Evolutionary conservation across 2,797 vertebrate genomes (phyloP).

Genomic region (Hyperoplus immaculatus): DNA sequence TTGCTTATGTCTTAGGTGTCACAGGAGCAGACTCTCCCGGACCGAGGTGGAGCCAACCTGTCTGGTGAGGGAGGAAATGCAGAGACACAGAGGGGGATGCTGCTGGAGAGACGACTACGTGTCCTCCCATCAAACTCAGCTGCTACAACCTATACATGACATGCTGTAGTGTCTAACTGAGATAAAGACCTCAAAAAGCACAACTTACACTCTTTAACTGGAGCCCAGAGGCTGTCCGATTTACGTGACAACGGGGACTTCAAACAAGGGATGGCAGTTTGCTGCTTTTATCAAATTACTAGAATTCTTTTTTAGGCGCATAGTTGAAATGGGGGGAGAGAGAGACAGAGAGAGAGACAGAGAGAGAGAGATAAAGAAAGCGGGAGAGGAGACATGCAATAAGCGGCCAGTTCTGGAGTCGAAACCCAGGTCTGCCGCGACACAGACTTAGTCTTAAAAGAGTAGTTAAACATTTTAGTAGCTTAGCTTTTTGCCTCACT

Average conservation of each 20-base stretch:
- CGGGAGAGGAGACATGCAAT: too few relatives aligned
- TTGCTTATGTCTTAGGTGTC: slow-evolving; percentile 79
- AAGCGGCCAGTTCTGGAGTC: too few relatives aligned
- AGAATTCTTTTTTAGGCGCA: neutral
- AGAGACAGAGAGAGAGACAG: too few relatives aligned
- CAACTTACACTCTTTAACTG: slow-evolving; percentile 15
- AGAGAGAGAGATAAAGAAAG: too few relatives aligned
- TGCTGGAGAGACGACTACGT: slow-evolving; percentile 17
- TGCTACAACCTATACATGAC: slow-evolving; percentile 42
- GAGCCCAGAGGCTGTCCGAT: neutral
- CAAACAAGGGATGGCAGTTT: slow-evolving; percentile 4
- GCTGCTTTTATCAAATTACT: neutral
- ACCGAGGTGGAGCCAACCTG: slow-evolving; percentile 78
- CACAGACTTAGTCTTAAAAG: too few relatives aligned
- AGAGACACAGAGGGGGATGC: slow-evolving; percentile 59
- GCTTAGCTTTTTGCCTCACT: too few relatives aligned
- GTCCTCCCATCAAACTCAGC: slow-evolving; percentile 50
- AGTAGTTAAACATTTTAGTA: too few relatives aligned
- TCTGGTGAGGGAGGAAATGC: slow-evolving; percentile 73
- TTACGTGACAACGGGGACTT: neutral
- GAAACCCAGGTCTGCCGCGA: too few relatives aligned
- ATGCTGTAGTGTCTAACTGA: slow-evolving; percentile 5
- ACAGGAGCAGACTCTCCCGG: slow-evolving; percentile 73
- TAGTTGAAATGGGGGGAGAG: too few relatives aligned
- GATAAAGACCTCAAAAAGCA: slow-evolving; percentile 18